phyloP scores from a whole-genome alignment of 2,888 invertebrate species.

The Xestia sexstrigata region DNA sequence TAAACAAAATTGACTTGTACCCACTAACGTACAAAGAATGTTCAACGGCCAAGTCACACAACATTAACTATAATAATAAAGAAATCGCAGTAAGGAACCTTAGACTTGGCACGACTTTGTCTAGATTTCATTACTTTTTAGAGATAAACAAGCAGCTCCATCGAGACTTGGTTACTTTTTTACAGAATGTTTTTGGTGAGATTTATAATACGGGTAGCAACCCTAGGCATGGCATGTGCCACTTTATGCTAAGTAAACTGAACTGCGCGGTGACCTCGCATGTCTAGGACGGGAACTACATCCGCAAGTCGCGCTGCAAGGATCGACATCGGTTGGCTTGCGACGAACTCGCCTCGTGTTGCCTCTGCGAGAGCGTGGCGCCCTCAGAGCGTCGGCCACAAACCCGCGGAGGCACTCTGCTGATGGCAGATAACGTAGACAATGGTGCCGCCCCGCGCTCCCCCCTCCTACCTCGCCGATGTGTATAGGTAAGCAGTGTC shows the following conservation, averaged over 20 bases:
- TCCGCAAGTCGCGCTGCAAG: background rate
- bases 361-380: conserved; percentile 5
- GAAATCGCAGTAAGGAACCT: no score
- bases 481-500: conserved; percentile 4
- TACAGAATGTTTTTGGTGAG: no score
- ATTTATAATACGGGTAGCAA: no score
- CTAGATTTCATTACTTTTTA: no score
- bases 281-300: background rate
- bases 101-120: no score
- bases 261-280: background rate
- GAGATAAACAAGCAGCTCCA: no score
- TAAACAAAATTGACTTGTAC: no score
- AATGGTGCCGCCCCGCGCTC: conserved; percentile 32
- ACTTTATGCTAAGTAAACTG: background rate
- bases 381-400: conserved; percentile 10
- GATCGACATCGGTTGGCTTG: background rate
- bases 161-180: no score
- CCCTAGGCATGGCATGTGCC: background rate
- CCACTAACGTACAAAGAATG: no score
- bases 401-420: background rate
- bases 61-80: no score
- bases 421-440: conserved; percentile 59
- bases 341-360: background rate
- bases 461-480: background rate
- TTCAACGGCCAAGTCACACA: no score